These are phyloP conservation scores for Drosophila sturtevanti DNA, from an alignment of 1,140 invertebrate genomes.

Conservation along the genomic window DNA sequence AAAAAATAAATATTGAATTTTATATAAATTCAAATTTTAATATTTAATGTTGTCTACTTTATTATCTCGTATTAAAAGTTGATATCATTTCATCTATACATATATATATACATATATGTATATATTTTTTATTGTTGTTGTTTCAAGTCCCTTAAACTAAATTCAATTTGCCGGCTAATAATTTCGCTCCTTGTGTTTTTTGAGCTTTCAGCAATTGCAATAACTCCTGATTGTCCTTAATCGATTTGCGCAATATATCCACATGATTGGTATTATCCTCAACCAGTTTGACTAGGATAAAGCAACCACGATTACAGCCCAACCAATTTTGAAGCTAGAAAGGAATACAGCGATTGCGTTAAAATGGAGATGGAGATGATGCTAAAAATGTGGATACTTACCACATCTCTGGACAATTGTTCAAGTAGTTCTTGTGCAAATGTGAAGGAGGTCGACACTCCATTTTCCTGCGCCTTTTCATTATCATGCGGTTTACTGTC, in stretches of 20 bases:
- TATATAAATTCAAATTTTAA: neutral
- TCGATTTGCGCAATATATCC: neutral
- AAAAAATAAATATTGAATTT: no score
- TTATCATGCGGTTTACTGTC: conserved; percentile 83
- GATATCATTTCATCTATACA: neutral
- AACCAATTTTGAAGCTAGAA: conserved; percentile 84
- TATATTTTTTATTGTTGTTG: no score
- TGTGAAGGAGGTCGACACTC: conserved; percentile 73
- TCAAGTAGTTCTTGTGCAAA: conserved; percentile 83
- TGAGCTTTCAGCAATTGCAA: conserved; percentile 79
- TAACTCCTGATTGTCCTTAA: conserved; percentile 38
- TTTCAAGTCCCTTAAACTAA: conserved; percentile 35
- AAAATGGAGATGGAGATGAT: no score
- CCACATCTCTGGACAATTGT: conserved; percentile 66
- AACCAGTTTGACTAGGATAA: conserved; percentile 84
- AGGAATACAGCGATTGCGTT: conserved; percentile 18
- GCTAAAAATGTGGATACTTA: conserved; percentile 14
- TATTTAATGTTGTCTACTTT: neutral
- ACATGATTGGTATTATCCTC: conserved; percentile 82
- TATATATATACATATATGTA: no score
- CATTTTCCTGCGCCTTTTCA: neutral
- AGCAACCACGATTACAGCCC: conserved; percentile 86
- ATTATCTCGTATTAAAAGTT: neutral
- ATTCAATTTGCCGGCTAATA: conserved; percentile 84
- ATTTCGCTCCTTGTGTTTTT: conserved; percentile 83